Evolutionary conservation across 2,888 invertebrate genomes (phyloP).

Genomic region (Julus scandinavius): DNA sequence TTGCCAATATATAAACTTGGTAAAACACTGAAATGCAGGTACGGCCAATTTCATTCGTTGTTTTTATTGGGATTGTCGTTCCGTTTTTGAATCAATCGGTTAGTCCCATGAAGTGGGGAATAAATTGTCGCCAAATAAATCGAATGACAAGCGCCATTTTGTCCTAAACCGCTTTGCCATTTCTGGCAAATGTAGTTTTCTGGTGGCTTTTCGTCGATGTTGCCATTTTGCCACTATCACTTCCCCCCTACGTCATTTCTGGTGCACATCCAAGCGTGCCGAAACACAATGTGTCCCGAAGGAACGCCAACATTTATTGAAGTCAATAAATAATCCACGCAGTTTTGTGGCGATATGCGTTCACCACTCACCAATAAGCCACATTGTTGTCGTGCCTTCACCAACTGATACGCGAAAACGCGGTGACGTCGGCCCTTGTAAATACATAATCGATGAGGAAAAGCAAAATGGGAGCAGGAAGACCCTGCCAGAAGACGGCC

Average conservation of each 20-base stretch:
- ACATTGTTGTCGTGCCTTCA: background rate
- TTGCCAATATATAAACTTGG: no score
- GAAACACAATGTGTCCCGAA: background rate
- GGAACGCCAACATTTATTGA: background rate
- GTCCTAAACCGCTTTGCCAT: background rate
- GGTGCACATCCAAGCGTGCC: background rate
- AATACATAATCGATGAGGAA: background rate
- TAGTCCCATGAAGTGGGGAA: background rate
- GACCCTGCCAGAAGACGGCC: background rate
- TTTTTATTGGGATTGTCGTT: no score
- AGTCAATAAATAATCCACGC: background rate
- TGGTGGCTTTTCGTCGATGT: background rate
- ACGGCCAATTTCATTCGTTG: no score
- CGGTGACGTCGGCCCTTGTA: background rate
- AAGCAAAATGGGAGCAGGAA: background rate
- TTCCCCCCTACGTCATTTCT: background rate
- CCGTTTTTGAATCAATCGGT: background rate
- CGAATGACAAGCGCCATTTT: conserved; percentile 1
- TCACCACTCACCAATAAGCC: no score
- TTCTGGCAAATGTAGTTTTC: no score
- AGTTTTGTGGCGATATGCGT: background rate
- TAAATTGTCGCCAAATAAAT: background rate
- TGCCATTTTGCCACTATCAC: background rate
- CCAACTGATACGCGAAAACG: background rate
- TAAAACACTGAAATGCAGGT: no score